phyloP scores from a whole-genome alignment of 2,797 vertebrate genomes.

The Picus viridis region DNA sequence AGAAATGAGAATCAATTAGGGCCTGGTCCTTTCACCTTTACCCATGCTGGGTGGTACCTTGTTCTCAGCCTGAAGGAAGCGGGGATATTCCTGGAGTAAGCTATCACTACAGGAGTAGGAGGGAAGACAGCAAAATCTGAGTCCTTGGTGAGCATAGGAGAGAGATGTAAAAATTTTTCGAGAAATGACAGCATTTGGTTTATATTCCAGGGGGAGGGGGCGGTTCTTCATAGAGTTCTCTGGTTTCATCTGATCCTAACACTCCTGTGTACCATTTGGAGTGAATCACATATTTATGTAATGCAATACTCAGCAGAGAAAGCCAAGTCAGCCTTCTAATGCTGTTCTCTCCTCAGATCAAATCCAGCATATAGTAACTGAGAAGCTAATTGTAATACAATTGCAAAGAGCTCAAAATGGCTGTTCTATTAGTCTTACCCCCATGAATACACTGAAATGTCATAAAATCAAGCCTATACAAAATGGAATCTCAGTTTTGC shows the following conservation, averaged over 20 bases:
- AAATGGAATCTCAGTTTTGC: slow-evolving; percentile 24
- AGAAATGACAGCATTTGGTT: slow-evolving; percentile 48
- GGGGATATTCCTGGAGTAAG: slow-evolving; percentile 39
- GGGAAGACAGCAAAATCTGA: slow-evolving; percentile 45
- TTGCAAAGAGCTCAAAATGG: slow-evolving; percentile 54
- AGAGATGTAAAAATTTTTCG: slow-evolving; percentile 46
- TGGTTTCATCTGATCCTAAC: slow-evolving; percentile 19
- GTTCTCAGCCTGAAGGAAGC: not conserved
- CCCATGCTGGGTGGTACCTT: not conserved
- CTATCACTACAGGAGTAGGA: slow-evolving; percentile 53
- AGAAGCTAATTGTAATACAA: slow-evolving; percentile 40
- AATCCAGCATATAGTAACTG: slow-evolving; percentile 36
- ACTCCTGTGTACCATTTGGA: slow-evolving; percentile 55
- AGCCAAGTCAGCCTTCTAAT: slow-evolving; percentile 62
- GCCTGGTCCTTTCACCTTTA: slow-evolving; percentile 23
- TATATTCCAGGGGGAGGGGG: slow-evolving; percentile 36
- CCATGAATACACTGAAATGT: slow-evolving; percentile 1
- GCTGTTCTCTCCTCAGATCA: slow-evolving; percentile 48
- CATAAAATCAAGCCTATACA: slow-evolving; percentile 16
- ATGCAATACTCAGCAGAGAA: slow-evolving; percentile 55
- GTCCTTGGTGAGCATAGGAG: slow-evolving; percentile 18
- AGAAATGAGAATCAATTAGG: slow-evolving; percentile 36
- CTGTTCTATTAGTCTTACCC: slow-evolving; percentile 15
- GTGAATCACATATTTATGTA: slow-evolving; percentile 68
- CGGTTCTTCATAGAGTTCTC: slow-evolving; percentile 51